Conservation (phyloP, 2,113 vertebrate species). For the Chionodraco myersi region DNA sequence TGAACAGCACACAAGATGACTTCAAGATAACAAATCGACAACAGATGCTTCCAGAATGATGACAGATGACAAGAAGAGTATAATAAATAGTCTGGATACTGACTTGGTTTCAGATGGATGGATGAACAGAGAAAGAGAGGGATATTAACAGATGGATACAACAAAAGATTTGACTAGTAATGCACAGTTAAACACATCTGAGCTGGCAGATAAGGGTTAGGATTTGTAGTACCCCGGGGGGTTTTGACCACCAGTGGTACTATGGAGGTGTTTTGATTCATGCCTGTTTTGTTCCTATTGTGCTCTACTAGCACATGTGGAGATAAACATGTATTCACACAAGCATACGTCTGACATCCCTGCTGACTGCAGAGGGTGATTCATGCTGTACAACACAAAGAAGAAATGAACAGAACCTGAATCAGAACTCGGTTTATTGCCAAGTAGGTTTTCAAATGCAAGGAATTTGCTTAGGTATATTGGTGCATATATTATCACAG, state of each 20-base stretch:
- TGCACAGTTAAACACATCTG: background rate
- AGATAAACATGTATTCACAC: background rate
- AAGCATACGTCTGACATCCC: background rate
- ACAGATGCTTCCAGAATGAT: slow-evolving; percentile 32
- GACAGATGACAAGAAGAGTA: slow-evolving; percentile 22
- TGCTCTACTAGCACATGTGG: background rate
- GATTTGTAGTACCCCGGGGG: no score
- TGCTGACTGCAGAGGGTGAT: background rate
- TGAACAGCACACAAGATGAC: slow-evolving; percentile 26
- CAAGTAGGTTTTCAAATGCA: no score
- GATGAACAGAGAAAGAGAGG: background rate
- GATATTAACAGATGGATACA: background rate
- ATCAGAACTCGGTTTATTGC: no score
- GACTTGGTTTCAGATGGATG: slow-evolving; percentile 25
- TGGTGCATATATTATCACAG: no score
- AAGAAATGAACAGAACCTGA: background rate
- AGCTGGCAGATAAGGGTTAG: background rate
- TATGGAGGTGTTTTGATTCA: background rate
- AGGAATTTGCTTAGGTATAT: no score
- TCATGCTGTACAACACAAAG: no score
- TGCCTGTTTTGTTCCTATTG: background rate
- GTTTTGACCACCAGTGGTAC: background rate
- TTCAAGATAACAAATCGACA: slow-evolving; percentile 24
- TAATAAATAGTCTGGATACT: slow-evolving; percentile 20
- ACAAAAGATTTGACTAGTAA: slow-evolving; percentile 20